Evolutionary conservation across 2,113 vertebrate species (phyloP), one percentile per base, ranked within the genome.

Genomic region (Gymnobelideus leadbeateri): DNA sequence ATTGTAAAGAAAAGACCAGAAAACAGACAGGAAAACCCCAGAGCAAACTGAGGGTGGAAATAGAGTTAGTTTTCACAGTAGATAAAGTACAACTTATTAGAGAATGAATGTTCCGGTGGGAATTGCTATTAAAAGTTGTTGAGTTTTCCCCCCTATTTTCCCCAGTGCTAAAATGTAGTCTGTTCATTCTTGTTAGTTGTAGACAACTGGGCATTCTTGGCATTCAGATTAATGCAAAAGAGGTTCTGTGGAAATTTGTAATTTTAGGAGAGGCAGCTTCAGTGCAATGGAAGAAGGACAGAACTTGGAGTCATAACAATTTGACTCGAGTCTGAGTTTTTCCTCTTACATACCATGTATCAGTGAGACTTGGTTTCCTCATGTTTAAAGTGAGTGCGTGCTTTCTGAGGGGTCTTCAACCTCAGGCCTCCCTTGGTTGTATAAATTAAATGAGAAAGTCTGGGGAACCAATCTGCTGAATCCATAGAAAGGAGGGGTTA

Each of bases 1-100:
- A 91, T 91, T 94, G 52, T 89, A 89, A 90, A 96, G 92, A 90
- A 89, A 96, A 94, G 95, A 96, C 57, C 46, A 92, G 61, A 97
- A 92, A 95, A 46, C 53, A 97, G 97, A 91, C 84, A 84, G 49
- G 89, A 31, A 51, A 68, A 95, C 51, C 19, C 95, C 77, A 84
- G 91, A 93, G 91, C 54, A 90, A 91, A 93, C 92, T 92, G n/a
- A 91, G 90, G 90, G 93, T 91, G 93, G 91, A 96, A 95, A 93
- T 51, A 37, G 6, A 91, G 92, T 12, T 5, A 25, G 23, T 50
- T 84, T 84, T 49, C 1, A 0, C 51, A 2, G 31, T 16, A 52
- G 55, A 89, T 16, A 43, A 95, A 53, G 25, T 0, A 0, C 26
- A 95, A 52, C 47, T 10, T 0, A 31, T 11, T n/a, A 43, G 68